A percentile compares a stretch with the other conserved stretches of the same genome.
Conservation (phyloP, 2,797 vertebrate species). For the Acrossocheilus wenchowensis region DNA sequence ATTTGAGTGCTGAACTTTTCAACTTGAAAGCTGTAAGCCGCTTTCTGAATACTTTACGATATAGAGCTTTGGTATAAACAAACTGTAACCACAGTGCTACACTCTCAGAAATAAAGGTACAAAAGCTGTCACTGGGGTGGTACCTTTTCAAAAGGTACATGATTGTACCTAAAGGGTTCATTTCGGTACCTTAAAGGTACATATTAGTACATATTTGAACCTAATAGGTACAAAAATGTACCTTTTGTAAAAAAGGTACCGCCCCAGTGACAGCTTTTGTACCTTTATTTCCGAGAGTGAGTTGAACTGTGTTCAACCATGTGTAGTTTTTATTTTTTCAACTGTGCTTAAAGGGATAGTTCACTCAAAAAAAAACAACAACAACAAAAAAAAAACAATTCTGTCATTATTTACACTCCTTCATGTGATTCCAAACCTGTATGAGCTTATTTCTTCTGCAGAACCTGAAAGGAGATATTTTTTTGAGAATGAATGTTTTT, state of each 20-base stretch:
- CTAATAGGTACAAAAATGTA: no score
- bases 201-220: no score
- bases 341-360: neutral
- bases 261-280: no score
- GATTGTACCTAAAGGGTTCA: no score
- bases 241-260: no score
- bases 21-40: conserved; percentile 13
- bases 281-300: no score
- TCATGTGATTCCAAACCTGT: neutral
- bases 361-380: neutral
- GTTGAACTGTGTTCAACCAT: conserved; percentile 1
- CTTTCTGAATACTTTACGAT: conserved; percentile 39
- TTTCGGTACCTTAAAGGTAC: no score
- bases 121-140: no score
- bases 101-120: no score
- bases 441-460: neutral
- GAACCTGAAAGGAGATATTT: neutral
- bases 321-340: neutral
- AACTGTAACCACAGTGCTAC: neutral
- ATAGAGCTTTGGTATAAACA: neutral
- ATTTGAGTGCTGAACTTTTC: conserved; percentile 25
- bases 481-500: neutral
- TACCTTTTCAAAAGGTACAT: no score
- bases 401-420: neutral
- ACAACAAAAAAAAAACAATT: neutral